These are phyloP conservation scores for Caracal caracal DNA, from an alignment of 2,113 vertebrate genomes.

Conservation along the genomic window DNA sequence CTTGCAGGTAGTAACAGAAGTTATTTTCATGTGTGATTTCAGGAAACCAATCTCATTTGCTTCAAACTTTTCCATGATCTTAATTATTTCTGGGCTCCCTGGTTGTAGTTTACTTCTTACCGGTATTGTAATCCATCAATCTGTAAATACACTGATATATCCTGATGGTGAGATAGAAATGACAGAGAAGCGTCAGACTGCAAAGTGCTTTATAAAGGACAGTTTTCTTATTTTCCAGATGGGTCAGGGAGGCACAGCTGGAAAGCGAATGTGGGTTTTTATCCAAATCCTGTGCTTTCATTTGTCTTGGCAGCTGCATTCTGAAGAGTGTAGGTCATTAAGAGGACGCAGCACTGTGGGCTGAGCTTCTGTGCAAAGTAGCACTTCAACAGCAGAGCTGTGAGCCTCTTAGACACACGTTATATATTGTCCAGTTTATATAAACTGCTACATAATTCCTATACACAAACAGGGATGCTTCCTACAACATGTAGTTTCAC, in stretches of 20 bases:
- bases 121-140: not conserved
- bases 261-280: conserved; percentile 21
- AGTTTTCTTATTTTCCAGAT: not conserved
- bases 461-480: not conserved
- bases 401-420: not conserved
- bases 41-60: not conserved
- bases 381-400: not conserved
- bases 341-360: not conserved
- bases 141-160: not conserved
- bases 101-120: not conserved
- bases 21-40: not conserved
- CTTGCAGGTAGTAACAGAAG: not conserved
- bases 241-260: not conserved
- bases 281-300: not conserved
- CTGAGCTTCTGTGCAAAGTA: not conserved
- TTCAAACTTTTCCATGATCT: not conserved
- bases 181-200: not conserved
- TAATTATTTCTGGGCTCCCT: conserved; percentile 12
- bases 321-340: not conserved
- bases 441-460: not conserved
- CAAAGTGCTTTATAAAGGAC: not conserved
- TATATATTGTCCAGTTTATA: not conserved
- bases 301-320: not conserved
- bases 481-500: not conserved
- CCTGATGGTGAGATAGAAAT: not conserved